Conservation (phyloP, 1,140 invertebrate genomes). For the Drosophila varians region DNA sequence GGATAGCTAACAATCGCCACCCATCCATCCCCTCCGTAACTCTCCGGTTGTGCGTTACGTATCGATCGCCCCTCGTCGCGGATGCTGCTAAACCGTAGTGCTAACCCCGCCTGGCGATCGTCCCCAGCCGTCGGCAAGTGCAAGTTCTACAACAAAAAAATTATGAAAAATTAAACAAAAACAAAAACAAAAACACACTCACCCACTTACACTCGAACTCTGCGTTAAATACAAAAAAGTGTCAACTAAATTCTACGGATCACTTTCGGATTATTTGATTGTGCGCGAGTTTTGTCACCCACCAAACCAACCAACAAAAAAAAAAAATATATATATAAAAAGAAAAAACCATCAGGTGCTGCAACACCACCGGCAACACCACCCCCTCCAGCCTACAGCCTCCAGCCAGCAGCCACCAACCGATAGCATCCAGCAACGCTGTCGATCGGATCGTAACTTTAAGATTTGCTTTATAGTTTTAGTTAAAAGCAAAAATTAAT, state of each 20-base stretch:
- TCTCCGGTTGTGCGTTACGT: slow-evolving; percentile 2
- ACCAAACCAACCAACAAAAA: background rate
- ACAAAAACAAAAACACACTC: slow-evolving; percentile 3
- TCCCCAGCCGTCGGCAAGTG: slow-evolving; percentile 34
- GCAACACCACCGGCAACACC: background rate
- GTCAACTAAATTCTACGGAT: slow-evolving; percentile 2
- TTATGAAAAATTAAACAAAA: slow-evolving; percentile 1
- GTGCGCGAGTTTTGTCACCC: slow-evolving; percentile 26
- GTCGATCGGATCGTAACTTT: slow-evolving; percentile 31
- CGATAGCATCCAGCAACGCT: background rate
- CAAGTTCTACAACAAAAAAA: slow-evolving; percentile 6
- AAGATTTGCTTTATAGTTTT: slow-evolving; percentile 63
- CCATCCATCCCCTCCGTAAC: background rate
- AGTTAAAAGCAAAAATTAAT: slow-evolving; percentile 65
- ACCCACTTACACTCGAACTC: background rate
- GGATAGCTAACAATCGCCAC: slow-evolving; percentile 31
- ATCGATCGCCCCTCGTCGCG: background rate
- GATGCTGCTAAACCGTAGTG: slow-evolving; percentile 16
- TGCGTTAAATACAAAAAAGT: slow-evolving; percentile 6
- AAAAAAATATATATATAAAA: no score
- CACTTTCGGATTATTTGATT: slow-evolving; percentile 12
- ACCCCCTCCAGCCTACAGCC: no score
- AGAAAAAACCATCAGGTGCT: background rate
- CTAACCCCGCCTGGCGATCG: slow-evolving; percentile 2
- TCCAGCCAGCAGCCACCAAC: no score